Conservation (phyloP, 2,797 vertebrate species). For the Artibeus jamaicensis region DNA sequence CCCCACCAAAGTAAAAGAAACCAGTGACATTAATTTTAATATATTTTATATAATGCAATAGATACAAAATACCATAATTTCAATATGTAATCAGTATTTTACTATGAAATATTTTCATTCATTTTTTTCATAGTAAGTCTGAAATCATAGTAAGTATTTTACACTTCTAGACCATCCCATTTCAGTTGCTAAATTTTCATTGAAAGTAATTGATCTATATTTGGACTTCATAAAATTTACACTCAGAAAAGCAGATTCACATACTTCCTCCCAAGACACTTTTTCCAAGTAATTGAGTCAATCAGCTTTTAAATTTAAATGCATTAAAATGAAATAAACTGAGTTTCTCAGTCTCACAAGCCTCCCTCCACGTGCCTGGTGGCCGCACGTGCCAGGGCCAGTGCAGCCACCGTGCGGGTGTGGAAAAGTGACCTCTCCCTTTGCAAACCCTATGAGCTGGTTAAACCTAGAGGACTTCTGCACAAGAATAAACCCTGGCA, state of each 20-base stretch:
- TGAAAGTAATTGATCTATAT: not conserved
- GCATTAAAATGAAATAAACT: not conserved
- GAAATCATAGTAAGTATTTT: conserved; percentile 29
- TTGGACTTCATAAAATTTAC: conserved; percentile 19
- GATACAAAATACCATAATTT: conserved; percentile 14
- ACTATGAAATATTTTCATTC: not conserved
- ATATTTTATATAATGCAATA: not conserved
- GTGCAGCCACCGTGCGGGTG: too few species aligned
- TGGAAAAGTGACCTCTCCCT: not conserved
- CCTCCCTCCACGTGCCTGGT: not conserved
- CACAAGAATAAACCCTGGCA: not conserved
- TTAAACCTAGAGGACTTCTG: not conserved
- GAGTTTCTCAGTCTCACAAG: not conserved
- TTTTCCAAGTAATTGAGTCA: conserved; percentile 25
- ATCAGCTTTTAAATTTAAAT: not conserved
- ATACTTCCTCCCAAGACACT: not conserved
- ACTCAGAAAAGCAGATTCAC: not conserved
- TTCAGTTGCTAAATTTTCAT: conserved; percentile 10
- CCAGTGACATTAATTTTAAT: not conserved
- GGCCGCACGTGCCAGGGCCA: not conserved
- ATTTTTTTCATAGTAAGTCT: not conserved
- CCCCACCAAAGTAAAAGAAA: not conserved
- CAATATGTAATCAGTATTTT: not conserved
- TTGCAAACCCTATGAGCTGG: not conserved
- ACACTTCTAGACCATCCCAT: not conserved